Evolutionary conservation across 2,888 invertebrate genomes (phyloP).

Genomic region (Parascotia fuliginaria): DNA sequence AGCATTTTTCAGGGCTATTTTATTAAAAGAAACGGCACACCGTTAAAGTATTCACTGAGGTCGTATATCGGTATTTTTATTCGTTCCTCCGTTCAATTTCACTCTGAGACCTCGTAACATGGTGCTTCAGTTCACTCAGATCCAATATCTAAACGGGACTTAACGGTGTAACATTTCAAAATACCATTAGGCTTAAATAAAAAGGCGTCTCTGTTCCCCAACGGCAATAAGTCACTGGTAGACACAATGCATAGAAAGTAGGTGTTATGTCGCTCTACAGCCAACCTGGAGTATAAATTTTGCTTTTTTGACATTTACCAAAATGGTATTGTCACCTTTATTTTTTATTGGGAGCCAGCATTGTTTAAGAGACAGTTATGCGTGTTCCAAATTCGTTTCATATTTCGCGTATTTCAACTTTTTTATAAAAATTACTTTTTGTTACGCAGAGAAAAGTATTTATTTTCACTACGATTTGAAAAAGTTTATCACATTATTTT

Average conservation of each 20-base stretch:
- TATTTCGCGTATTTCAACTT: too few species aligned
- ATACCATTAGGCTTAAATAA: constrained; percentile 44
- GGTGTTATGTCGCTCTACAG: constrained; percentile 18
- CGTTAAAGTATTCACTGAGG: background rate
- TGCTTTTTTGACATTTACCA: constrained; percentile 34
- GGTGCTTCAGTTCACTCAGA: constrained; percentile 5
- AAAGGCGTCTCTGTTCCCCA: constrained; percentile 27
- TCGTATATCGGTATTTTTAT: background rate
- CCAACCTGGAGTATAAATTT: constrained; percentile 29
- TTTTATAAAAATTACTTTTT: too few species aligned
- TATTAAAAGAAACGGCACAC: background rate
- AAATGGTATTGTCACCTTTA: constrained; percentile 36
- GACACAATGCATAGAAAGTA: constrained; percentile 41
- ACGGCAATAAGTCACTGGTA: constrained; percentile 40
- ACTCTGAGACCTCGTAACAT: background rate
- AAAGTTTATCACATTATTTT: too few species aligned
- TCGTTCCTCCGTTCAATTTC: background rate
- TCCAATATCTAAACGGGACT: constrained; percentile 31
- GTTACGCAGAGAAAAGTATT: too few species aligned
- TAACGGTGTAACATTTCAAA: constrained; percentile 26
- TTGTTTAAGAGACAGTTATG: constrained; percentile 15
- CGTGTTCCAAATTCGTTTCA: background rate
- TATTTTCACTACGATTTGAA: too few species aligned
- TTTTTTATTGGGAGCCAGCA: constrained; percentile 24
- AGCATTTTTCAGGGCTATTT: background rate